phyloP scores from a whole-genome alignment of 1,140 invertebrate species.

The Drosophila pruinosa region DNA sequence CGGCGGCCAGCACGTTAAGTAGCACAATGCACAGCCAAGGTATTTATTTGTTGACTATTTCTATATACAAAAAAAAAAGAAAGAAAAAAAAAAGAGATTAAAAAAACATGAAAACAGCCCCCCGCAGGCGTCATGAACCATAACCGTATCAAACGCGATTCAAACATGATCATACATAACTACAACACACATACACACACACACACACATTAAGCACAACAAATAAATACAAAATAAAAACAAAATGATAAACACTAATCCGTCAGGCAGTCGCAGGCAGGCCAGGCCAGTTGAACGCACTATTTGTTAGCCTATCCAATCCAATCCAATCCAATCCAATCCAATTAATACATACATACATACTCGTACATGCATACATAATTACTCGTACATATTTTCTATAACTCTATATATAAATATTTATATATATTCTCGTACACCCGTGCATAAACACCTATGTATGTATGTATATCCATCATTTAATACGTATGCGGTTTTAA shows the following conservation, averaged over 20 bases:
- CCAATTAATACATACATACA: constrained; percentile 12
- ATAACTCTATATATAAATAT: too few relatives aligned
- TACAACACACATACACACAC: not conserved
- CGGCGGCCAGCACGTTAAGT: constrained; percentile 80
- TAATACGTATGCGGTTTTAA: not conserved
- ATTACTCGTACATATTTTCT: not conserved
- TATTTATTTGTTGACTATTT: constrained; percentile 80
- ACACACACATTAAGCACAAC: constrained; percentile 2
- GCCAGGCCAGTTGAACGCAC: constrained; percentile 18
- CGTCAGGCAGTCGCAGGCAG: constrained; percentile 42
- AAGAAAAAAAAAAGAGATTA: not conserved
- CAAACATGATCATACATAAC: constrained; percentile 14
- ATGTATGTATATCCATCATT: constrained; percentile 25
- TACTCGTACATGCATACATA: not conserved
- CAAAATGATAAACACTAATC: not conserved
- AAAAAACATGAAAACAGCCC: not conserved
- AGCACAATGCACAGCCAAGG: constrained; percentile 75
- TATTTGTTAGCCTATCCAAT: constrained; percentile 9
- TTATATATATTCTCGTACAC: not conserved
- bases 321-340: constrained; percentile 7
- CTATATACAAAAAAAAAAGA: constrained; percentile 6
- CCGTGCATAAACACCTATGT: constrained; percentile 2
- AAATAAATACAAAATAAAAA: not conserved
- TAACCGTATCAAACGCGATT: constrained; percentile 16
- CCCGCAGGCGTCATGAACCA: constrained; percentile 17